Evolutionary conservation across 2,888 invertebrate species (phyloP), one percentile per base, ranked within the genome.

Genomic region (Brachylomia viminalis): DNA sequence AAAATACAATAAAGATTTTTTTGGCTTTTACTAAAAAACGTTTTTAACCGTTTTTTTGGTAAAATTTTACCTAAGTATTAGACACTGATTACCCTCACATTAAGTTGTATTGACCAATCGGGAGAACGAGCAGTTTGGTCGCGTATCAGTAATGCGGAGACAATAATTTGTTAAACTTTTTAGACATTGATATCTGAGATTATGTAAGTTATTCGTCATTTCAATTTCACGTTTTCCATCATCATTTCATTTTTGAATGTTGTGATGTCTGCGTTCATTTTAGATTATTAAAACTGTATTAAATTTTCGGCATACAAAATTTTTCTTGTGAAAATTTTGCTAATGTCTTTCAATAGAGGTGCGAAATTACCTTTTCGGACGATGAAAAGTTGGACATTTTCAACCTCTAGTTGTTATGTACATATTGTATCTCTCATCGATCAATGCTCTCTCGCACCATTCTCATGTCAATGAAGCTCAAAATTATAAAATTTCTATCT

Each of bases 261-360:
- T 82, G 69, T 75, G 66, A 73, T 85, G 68, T 79, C 73, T 79
- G 64, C 38, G 52, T 72, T 77, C 47, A 62, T 80, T 80, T 75
- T 59, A 67, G n/a, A n/a, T n/a, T n/a, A 84, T 81, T 75, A 58
- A 67, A 81, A 70, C 69, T 76, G 45, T 77, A 64, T 70, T 86
- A 78, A 75, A 86, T 85, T 88, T 87, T 74, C 86, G 95, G 89
- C 95, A 95, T 95, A 91, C 93, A 92, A 95, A 94, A 91, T 95
- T 96, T 95, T 96, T 93, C 87, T 52, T 71, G 87, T 58, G 88
- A 96, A 96, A 96, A 92, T 95, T 95, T 96, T 95, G 94, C 86
- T 89, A 79, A 93, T 94, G 95, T 94, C 92, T 86, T 88, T 84
- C 70, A 79, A 75, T 62, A 83, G 92, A 91, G 93, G 90, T 80